Evolutionary conservation across 2,888 invertebrate species (phyloP).

Genomic region (Drymonia ruficornis): DNA sequence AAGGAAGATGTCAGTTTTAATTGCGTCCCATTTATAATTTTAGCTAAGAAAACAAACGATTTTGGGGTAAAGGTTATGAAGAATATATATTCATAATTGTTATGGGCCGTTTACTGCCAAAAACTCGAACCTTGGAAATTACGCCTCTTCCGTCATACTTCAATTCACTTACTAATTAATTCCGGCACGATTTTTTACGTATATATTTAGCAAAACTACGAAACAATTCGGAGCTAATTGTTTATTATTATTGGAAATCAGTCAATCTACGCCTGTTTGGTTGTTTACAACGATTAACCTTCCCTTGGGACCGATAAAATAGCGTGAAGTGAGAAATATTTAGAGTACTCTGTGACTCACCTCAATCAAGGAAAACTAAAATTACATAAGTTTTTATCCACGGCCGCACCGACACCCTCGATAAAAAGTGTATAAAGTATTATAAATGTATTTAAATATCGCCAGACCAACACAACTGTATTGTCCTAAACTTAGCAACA

Average conservation of each 20-base stretch:
- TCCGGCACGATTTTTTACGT: neutral
- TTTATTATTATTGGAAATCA: conserved; percentile 29
- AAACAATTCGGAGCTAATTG: conserved; percentile 11
- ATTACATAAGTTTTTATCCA: too few species aligned
- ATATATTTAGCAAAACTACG: neutral
- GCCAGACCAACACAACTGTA: too few species aligned
- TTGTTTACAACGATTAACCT: conserved; percentile 51
- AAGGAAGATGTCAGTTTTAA: too few species aligned
- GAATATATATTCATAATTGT: too few species aligned
- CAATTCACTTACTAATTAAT: neutral
- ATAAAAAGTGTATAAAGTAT: too few species aligned
- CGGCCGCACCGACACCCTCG: too few species aligned
- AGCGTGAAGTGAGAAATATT: conserved; percentile 18
- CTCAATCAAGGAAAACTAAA: too few species aligned
- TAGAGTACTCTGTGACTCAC: neutral
- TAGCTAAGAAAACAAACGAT: too few species aligned
- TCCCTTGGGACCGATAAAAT: conserved; percentile 60
- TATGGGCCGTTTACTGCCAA: neutral
- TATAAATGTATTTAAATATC: too few species aligned
- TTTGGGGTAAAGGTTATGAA: too few species aligned
- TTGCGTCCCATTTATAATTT: too few species aligned
- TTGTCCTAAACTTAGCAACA: too few species aligned
- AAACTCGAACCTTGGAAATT: neutral
- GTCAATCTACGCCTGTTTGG: conserved; percentile 37
- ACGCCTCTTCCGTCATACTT: neutral